Conservation (phyloP, 2,888 invertebrate genomes). For the Ichneumoninae sp. region DNA sequence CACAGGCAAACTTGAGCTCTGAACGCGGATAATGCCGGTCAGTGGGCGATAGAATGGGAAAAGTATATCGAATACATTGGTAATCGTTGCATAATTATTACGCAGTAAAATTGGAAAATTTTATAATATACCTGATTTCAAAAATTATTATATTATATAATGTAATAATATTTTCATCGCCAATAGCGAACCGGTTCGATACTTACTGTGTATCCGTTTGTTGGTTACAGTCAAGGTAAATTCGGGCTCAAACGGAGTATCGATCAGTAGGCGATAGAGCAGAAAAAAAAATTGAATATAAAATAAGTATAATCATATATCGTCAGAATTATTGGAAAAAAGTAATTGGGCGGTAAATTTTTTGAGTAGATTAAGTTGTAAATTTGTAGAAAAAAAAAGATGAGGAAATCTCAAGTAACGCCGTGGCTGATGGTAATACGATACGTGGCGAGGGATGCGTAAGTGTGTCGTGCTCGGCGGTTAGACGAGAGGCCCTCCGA, state of each 20-base stretch:
- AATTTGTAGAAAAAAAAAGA: not conserved
- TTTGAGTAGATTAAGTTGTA: not conserved
- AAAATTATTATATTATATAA: too few species aligned
- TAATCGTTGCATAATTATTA: not conserved
- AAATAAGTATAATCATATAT: not conserved
- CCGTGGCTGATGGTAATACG: constrained; percentile 65
- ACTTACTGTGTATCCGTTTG: not conserved
- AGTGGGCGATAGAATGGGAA: not conserved
- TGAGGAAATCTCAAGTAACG: not conserved
- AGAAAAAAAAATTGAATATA: not conserved
- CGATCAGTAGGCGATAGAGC: too few species aligned
- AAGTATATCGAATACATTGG: not conserved
- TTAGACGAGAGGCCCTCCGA: constrained; percentile 72
- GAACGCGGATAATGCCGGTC: not conserved
- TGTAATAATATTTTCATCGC: too few species aligned
- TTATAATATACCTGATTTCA: too few species aligned
- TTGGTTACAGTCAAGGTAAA: not conserved
- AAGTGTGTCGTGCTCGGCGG: constrained; percentile 80
- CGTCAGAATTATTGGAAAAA: not conserved
- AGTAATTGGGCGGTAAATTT: not conserved
- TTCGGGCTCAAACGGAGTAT: not conserved
- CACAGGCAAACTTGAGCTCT: not conserved
- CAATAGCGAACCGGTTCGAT: too few species aligned
- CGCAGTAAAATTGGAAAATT: not conserved
- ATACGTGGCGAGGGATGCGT: constrained; percentile 68